Conservation (phyloP, 2,113 vertebrate species). For the Hyaena hyaena region DNA sequence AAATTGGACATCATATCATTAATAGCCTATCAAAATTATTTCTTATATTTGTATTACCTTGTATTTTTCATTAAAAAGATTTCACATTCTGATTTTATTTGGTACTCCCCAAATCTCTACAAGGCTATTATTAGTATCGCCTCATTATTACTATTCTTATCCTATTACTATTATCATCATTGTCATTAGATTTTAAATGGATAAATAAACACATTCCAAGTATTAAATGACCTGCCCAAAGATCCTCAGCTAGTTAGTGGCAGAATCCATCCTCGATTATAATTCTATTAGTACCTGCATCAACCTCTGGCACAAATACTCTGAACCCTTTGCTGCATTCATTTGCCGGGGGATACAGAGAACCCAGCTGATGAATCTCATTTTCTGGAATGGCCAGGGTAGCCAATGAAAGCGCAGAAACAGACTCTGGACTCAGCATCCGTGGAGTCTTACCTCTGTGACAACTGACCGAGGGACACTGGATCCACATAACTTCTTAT, state of each 20-base stretch:
- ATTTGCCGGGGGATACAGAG: background rate
- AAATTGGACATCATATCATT: background rate
- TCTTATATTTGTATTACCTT: background rate
- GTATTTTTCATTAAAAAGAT: background rate
- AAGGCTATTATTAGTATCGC: background rate
- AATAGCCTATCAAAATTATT: background rate
- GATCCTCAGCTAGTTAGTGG: background rate
- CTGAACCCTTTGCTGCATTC: background rate
- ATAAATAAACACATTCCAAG: background rate
- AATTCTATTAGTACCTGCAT: background rate
- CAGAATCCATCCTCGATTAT: background rate
- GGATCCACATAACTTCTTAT: background rate
- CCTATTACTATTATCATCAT: background rate
- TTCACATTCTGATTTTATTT: background rate
- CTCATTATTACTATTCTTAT: background rate
- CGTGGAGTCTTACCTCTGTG: background rate
- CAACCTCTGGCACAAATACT: background rate
- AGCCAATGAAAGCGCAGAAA: background rate
- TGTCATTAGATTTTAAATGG: background rate
- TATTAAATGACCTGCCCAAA: background rate
- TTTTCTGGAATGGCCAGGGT: background rate
- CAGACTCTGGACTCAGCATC: too few species aligned
- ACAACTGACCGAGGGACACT: too few species aligned
- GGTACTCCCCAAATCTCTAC: background rate
- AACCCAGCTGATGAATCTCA: background rate